Base-by-base conservation (phyloP, 53 echinoderm and acorn worm species). In the Crossaster papposus region DNA sequence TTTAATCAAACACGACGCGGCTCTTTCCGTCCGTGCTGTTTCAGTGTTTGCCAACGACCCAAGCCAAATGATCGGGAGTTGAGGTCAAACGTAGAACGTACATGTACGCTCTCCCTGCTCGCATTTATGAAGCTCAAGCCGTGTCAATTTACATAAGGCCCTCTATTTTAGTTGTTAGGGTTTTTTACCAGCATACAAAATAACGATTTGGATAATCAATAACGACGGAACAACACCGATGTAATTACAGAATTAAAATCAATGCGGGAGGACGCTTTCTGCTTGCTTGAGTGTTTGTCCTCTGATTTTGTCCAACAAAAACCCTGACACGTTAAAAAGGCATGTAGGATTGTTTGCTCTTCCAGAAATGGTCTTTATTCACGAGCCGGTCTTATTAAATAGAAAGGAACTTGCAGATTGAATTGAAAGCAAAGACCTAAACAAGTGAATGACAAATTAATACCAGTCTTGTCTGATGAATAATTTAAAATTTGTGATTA, bases 231-330 rank as follows among this genome's bases (percentile, higher is more conserved):
- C 5, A 33, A 74, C 36, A 74, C 75, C 68, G 4, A 26, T 68
- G 68, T 68, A 68, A 68, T 68, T 68, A 68, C 68, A 68, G 68
- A 68, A 68, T 28, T 68, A 28, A n/a, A 68, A n/a, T 68, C 17
- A 6, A 3, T 23, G 68, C 28, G 28, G 68, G 68, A 18, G 68
- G 68, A 68, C 17, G 62, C 12, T 62, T n/a, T n/a, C n/a, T 62
- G 62, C 62, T 62, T 6, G 62, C 17, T 15, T 11, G 62, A 18
- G 13, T 18, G 17, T 20, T 62, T 62, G 23, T 62, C 17, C 62
- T 23, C 62, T 44, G 44, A 44, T 44, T 44, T 44, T 44, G 5
- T 44, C 9, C 44, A 44, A 44, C 6, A 44, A 1, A 44, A 44
- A 44, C 5, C 1, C 44, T 1, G 44, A 44, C 44, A 44, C 9